These are phyloP conservation scores for Ariolimax columbianus DNA, from an alignment of 2,888 invertebrate genomes.

Conservation along the genomic window DNA sequence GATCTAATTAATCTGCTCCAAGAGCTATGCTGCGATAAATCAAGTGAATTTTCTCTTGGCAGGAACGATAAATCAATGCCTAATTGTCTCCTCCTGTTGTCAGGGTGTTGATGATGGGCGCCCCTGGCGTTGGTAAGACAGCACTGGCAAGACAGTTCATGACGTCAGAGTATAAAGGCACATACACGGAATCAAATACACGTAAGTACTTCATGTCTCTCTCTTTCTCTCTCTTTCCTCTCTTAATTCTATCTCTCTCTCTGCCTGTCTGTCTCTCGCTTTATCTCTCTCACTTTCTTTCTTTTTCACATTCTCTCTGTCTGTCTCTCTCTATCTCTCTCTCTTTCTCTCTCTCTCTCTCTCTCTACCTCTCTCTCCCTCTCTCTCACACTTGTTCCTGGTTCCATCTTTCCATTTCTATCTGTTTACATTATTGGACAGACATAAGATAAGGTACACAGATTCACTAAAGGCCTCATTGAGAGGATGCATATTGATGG, in stretches of 20 bases:
- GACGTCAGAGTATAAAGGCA: slow-evolving; percentile 85
- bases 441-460: background rate
- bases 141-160: slow-evolving; percentile 86
- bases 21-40: no score
- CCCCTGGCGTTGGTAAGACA: slow-evolving; percentile 85
- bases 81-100: slow-evolving; percentile 58
- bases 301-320: background rate
- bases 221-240: slow-evolving; percentile 29
- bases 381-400: slow-evolving; percentile 21
- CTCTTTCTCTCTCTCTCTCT: slow-evolving; percentile 28
- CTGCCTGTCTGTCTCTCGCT: background rate
- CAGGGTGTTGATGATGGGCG: slow-evolving; percentile 84
- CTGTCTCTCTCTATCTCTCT: slow-evolving; percentile 21
- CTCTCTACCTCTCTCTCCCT: slow-evolving; percentile 5
- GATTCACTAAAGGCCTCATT: no score
- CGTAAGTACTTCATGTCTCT: slow-evolving; percentile 41
- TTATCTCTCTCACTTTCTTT: slow-evolving; percentile 14
- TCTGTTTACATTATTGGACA: no score
- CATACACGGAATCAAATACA: slow-evolving; percentile 51
- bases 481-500: no score
- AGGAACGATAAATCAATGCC: background rate
- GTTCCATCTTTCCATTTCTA: no score
- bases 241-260: background rate
- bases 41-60: no score
- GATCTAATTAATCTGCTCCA: no score